phyloP scores from a whole-genome alignment of 2,113 vertebrate genomes.

The Illadopsis cleaveri region DNA sequence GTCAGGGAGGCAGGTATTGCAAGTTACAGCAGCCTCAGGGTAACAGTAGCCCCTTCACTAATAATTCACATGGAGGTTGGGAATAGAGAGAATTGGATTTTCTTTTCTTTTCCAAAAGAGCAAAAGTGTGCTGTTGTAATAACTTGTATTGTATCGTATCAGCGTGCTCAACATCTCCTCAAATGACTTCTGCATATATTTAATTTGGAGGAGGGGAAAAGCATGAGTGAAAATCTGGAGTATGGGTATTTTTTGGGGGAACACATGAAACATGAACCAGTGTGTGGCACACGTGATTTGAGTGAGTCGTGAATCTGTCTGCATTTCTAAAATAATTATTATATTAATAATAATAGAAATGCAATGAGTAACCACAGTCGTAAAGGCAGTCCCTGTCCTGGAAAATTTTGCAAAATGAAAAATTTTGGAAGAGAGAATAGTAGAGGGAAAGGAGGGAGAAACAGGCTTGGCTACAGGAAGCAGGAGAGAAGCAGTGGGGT shows the following conservation, averaged over 20 bases:
- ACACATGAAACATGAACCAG: too few relatives aligned
- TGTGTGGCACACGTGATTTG: fast-evolving
- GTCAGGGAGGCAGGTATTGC: conserved; percentile 10
- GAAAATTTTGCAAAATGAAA: background rate
- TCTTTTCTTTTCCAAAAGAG: background rate
- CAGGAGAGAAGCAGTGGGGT: background rate
- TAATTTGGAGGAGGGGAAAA: background rate
- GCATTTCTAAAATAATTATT: background rate
- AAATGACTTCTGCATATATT: background rate
- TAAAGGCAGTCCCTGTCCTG: background rate
- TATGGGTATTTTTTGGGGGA: too few relatives aligned
- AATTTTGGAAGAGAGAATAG: background rate
- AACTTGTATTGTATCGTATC: background rate
- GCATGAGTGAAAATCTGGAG: background rate
- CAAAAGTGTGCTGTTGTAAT: background rate
- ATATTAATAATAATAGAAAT: background rate
- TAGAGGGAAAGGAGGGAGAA: background rate
- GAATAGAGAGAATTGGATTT: conserved; percentile 13
- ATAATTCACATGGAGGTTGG: conserved; percentile 43
- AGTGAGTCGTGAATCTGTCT: background rate
- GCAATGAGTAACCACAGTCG: too few relatives aligned
- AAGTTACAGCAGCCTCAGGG: conserved; percentile 40
- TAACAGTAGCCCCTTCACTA: conserved; percentile 24
- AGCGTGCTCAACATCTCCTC: background rate
- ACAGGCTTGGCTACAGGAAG: background rate